Evolutionary conservation across 2,113 vertebrate genomes (phyloP).

Genomic region (Alexandromys fortis): DNA sequence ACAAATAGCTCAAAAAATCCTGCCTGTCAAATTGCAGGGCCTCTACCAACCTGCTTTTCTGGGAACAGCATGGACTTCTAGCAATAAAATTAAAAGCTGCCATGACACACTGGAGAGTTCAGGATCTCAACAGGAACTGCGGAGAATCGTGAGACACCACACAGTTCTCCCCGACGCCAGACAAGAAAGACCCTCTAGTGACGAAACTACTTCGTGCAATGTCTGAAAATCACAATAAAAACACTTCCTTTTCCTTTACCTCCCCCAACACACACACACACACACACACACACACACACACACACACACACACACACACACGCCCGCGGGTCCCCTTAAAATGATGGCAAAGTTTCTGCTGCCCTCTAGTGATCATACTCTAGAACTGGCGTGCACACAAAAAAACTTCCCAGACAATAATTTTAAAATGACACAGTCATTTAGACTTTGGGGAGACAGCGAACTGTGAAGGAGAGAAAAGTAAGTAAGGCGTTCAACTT

Average conservation of each 20-base stretch:
- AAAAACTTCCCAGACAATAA: neutral
- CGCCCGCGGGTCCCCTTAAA: neutral
- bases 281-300: neutral
- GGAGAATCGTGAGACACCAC: neutral
- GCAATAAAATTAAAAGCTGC: neutral
- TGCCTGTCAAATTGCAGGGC: neutral
- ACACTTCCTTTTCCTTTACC: neutral
- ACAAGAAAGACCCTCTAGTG: neutral
- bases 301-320: neutral
- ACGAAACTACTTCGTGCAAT: neutral
- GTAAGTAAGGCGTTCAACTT: neutral
- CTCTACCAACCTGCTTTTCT: neutral
- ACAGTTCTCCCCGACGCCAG: too few species aligned
- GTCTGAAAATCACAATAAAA: neutral
- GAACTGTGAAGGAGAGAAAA: neutral
- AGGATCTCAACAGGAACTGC: neutral
- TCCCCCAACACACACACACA: neutral
- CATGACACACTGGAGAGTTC: neutral
- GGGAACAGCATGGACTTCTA: neutral
- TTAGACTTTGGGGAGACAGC: neutral
- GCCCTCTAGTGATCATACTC: conserved; percentile 63
- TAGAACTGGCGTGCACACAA: neutral
- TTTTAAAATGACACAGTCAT: neutral
- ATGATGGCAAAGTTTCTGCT: conserved; percentile 33
- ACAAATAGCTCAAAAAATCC: neutral